These are phyloP conservation scores for Gouania willdenowi DNA, from an alignment of 2,797 vertebrate species.

Conservation along the genomic window DNA sequence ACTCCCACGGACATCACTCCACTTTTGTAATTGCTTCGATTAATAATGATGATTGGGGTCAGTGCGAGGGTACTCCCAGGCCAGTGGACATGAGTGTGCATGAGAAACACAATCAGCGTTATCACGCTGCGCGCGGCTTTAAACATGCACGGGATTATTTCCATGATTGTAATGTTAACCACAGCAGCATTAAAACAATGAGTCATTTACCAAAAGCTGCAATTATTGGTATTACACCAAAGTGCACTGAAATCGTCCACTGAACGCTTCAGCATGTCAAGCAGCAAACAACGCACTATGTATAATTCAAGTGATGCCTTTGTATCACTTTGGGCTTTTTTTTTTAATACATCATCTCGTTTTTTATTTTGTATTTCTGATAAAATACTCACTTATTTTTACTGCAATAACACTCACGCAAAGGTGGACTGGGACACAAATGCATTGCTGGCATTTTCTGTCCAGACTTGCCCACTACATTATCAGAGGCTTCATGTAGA, in stretches of 20 bases:
- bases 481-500: too few species aligned
- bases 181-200: constrained; percentile 69
- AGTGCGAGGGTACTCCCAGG: constrained; percentile 9
- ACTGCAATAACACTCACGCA: too few species aligned
- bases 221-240: constrained; percentile 69
- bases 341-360: too few species aligned
- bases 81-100: not conserved
- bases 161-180: constrained; percentile 59
- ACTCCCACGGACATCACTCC: not conserved
- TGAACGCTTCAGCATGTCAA: constrained; percentile 49
- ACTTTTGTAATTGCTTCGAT: constrained; percentile 35
- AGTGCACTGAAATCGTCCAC: constrained; percentile 32
- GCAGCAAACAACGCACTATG: constrained; percentile 24
- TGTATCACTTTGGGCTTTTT: constrained; percentile 21
- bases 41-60: constrained; percentile 52
- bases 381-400: too few species aligned
- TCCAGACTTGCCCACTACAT: too few species aligned
- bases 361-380: too few species aligned
- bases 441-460: too few species aligned
- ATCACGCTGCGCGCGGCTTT: constrained; percentile 14
- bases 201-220: constrained; percentile 55
- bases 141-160: constrained; percentile 31
- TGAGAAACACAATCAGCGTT: constrained; percentile 4
- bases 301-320: constrained; percentile 42
- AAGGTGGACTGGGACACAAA: too few species aligned